Conservation (phyloP, 2,888 invertebrate species). For the Sarcophaga rosellei region DNA sequence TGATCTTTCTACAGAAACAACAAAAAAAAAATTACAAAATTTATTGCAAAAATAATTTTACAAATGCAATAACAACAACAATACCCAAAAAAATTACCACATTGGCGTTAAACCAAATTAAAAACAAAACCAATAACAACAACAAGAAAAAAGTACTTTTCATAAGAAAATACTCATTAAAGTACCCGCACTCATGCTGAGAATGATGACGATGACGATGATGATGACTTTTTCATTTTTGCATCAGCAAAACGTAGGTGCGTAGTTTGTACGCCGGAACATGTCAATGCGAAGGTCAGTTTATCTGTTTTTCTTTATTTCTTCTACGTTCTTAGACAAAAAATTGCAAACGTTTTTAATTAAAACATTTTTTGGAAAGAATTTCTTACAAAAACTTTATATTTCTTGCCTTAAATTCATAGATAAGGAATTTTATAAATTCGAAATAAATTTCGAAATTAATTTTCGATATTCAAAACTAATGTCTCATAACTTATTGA, state of each 20-base stretch:
- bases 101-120: slow-evolving; percentile 44
- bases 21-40: background rate
- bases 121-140: background rate
- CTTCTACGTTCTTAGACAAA: slow-evolving; percentile 13
- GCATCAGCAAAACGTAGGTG: background rate
- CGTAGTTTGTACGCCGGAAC: slow-evolving; percentile 48
- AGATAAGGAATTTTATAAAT: too few relatives aligned
- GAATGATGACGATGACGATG: background rate
- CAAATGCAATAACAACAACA: background rate
- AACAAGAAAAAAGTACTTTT: background rate
- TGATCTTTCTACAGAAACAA: slow-evolving; percentile 16
- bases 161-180: slow-evolving; percentile 8
- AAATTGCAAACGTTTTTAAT: background rate
- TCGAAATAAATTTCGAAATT: too few relatives aligned
- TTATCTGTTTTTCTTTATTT: slow-evolving; percentile 26
- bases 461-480: too few relatives aligned
- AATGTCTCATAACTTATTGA: too few relatives aligned
- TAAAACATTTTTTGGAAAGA: background rate
- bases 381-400: too few relatives aligned
- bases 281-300: slow-evolving; percentile 59
- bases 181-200: background rate
- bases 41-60: background rate
- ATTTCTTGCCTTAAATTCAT: too few relatives aligned
- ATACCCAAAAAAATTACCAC: background rate
- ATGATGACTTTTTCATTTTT: background rate